A percentile compares a stretch with the other conserved stretches of the same genome.
phyloP scores from a whole-genome alignment of 2,113 vertebrate genomes.

The Malurus cyaneus region DNA sequence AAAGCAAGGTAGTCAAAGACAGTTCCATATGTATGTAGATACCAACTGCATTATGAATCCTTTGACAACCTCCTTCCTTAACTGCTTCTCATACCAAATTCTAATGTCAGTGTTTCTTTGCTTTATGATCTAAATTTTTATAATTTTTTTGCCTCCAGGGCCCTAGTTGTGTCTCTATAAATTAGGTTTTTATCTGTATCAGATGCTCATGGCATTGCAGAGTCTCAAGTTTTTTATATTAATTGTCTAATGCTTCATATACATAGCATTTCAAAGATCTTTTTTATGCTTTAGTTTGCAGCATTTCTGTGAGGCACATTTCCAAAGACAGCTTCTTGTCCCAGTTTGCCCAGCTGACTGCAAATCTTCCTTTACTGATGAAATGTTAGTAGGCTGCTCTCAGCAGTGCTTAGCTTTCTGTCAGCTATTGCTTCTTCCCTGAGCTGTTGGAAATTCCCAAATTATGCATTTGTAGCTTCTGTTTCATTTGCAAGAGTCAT shows the following conservation, averaged over 20 bases:
- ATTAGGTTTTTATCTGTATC: background rate
- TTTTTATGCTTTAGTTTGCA: constrained; percentile 19
- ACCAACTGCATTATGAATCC: background rate
- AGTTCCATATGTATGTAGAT: background rate
- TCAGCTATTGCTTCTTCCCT: background rate
- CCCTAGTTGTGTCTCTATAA: background rate
- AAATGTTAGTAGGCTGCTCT: background rate
- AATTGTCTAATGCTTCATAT: constrained; percentile 2
- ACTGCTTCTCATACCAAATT: background rate
- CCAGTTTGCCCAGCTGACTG: background rate
- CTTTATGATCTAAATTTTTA: constrained; percentile 6
- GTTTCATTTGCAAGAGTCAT: background rate
- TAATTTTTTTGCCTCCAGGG: background rate
- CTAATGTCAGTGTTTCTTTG: background rate
- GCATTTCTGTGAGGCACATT: background rate
- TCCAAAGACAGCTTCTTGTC: background rate
- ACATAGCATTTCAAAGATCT: background rate
- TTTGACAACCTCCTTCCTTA: background rate
- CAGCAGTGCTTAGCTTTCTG: background rate
- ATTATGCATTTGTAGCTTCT: background rate
- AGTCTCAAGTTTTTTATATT: constrained; percentile 1
- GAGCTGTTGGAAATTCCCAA: constrained; percentile 17
- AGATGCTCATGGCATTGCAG: background rate
- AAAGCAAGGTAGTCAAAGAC: background rate
- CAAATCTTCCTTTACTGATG: background rate